Evolutionary conservation across 2,113 vertebrate species (phyloP), one percentile per base, ranked within the genome.

Genomic region (Illadopsis cleaveri): DNA sequence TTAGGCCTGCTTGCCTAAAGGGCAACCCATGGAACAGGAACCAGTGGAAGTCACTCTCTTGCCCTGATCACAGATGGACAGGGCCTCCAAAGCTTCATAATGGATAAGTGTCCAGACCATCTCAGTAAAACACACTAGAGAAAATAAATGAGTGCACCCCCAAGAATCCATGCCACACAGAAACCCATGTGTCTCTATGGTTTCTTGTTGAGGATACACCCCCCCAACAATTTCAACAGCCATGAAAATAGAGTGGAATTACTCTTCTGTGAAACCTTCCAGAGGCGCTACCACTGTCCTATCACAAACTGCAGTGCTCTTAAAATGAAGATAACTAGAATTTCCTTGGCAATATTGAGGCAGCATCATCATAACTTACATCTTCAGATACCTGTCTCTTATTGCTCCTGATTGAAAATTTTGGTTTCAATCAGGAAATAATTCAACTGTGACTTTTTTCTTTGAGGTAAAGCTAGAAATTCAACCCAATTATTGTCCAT

Each of bases 1-100:
- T 95, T 92, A 75, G 79, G 42, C 44, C 45, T 65, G 48, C 76
- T 35, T 13, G 23, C 44, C 78, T 93, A 85, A 88, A 78, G 50
- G 62, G 27, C 42, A 87, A 90, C 48, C n/a, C 1, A 1, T 11
- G 38, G 20, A 91, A 77, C 9, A 14, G 25, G 30, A 95, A 54
- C 37, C 4, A 3, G 28, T 6, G 6, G n/a, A 77, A 89, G 47
- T 38, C 15, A 33, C 33, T 66, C 60, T 72, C 69, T 56, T 71
- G n/a, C 33, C 40, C 33, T 25, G 31, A 28, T 24, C 25, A 48
- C 47, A 75, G 22, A 12, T 23, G 28, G 42, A 64, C 4, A 17
- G 30, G 27, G 24, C 40, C 48, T 65, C 44, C 18, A 38, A 79
- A 79, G 80, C 27, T 47, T 62, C 6, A 35, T 19, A 48, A 23